These are phyloP conservation scores for Callyntrura guangdongensis DNA, from an alignment of 2,888 invertebrate species.

Conservation along the genomic window DNA sequence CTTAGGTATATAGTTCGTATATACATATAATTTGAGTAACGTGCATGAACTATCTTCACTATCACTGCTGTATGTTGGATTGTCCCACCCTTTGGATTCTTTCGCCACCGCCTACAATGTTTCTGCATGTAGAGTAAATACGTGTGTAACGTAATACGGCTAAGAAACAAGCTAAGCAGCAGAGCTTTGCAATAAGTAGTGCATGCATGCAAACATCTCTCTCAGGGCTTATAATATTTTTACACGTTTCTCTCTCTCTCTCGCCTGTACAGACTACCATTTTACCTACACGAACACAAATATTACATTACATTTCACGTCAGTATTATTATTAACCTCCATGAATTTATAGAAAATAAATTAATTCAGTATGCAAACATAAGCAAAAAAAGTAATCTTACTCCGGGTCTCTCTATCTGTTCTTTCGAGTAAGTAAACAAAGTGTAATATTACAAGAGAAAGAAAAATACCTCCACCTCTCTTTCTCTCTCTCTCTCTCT, in stretches of 20 bases:
- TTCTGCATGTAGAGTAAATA: neutral
- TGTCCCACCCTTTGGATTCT: slow-evolving; percentile 79
- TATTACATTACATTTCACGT: neutral
- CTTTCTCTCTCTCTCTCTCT: neutral
- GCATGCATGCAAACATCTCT: neutral
- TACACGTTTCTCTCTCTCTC: too few relatives aligned
- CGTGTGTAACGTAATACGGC: neutral
- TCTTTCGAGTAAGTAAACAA: neutral
- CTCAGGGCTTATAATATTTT: too few relatives aligned
- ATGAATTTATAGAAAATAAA: neutral
- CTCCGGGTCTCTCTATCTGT: neutral
- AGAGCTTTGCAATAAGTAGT: neutral
- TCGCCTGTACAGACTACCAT: too few relatives aligned
- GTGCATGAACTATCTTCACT: slow-evolving; percentile 45
- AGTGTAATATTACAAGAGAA: neutral
- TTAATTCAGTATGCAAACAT: neutral
- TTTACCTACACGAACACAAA: neutral
- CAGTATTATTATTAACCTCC: neutral
- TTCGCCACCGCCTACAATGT: slow-evolving; percentile 79
- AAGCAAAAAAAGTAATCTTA: slow-evolving; percentile 7
- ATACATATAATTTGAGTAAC: neutral
- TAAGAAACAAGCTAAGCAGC: too few relatives aligned
- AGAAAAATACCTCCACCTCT: slow-evolving; percentile 25
- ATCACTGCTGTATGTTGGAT: slow-evolving; percentile 58
- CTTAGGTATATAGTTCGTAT: neutral